phyloP scores from a whole-genome alignment of 2,113 vertebrate genomes.

The Tautogolabrus adspersus region DNA sequence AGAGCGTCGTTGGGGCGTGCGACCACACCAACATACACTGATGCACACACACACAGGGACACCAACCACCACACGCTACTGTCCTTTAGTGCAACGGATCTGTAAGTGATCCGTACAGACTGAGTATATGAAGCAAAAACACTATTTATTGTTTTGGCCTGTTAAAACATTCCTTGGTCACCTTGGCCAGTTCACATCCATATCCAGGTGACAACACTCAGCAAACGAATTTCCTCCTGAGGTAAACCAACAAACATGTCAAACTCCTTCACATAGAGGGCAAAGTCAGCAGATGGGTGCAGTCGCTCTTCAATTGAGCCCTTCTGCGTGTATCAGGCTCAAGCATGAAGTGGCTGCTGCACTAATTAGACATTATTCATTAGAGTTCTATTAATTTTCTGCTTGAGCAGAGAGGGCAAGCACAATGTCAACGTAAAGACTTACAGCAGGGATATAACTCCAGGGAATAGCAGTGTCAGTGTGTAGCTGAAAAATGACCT shows the following conservation, averaged over 20 bases:
- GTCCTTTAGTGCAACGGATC: no score
- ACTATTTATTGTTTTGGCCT: no score
- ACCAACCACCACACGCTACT: no score
- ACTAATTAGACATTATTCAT: constrained; percentile 48
- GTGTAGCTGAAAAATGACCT: constrained; percentile 16
- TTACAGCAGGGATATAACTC: constrained; percentile 20
- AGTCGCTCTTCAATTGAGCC: constrained; percentile 21
- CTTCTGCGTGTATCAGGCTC: constrained; percentile 1
- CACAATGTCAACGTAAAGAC: constrained; percentile 41
- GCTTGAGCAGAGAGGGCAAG: constrained; percentile 42
- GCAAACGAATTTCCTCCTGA: background rate
- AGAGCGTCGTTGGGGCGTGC: no score
- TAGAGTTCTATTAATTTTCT: constrained; percentile 59
- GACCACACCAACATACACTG: no score
- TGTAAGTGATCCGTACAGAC: no score
- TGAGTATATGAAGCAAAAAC: no score
- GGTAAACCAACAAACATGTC: constrained; percentile 16
- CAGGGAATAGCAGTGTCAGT: constrained; percentile 13
- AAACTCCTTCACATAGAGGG: background rate
- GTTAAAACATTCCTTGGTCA: no score
- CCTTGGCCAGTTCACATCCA: no score
- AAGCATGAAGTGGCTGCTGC: constrained; percentile 41
- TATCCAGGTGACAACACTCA: background rate
- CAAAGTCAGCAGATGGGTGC: constrained; percentile 36
- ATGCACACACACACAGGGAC: no score